phyloP scores from a whole-genome alignment of 2,113 vertebrate genomes.

The Eurypyga helias region DNA sequence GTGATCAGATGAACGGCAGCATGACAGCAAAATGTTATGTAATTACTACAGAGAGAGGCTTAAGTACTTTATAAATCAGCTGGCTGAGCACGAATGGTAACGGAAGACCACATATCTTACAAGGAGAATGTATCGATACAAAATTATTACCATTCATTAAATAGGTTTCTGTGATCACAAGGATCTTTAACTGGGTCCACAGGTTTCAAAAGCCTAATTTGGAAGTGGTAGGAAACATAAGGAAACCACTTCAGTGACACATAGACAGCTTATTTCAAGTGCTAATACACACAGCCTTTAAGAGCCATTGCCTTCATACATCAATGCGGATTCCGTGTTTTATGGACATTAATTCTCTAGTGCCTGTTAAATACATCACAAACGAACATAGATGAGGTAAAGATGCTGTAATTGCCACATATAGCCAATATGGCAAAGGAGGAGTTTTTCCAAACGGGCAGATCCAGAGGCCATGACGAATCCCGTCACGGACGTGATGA shows the following conservation, averaged over 20 bases:
- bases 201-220: not conserved
- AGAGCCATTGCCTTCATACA: conserved; percentile 75
- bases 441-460: conserved; percentile 93
- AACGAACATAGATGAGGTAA: conserved; percentile 93
- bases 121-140: not conserved
- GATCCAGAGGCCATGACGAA: conserved; percentile 93
- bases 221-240: not conserved
- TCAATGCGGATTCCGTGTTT: conserved; percentile 91
- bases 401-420: conserved; percentile 89
- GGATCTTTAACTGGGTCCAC: not conserved
- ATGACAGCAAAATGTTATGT: not conserved
- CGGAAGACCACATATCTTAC: not conserved
- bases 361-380: conserved; percentile 93
- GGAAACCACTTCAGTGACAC: not conserved
- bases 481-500: conserved; percentile 92
- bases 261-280: not conserved
- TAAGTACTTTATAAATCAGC: not conserved
- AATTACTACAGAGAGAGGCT: not conserved
- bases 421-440: conserved; percentile 92
- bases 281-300: not conserved
- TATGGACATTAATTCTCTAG: conserved; percentile 90
- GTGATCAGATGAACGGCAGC: not conserved
- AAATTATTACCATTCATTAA: not conserved
- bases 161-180: not conserved
- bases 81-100: not conserved